phyloP scores from a whole-genome alignment of 37 sponge, comb jelly and placozoan species.

The Chondrilla cf. caribensis region DNA sequence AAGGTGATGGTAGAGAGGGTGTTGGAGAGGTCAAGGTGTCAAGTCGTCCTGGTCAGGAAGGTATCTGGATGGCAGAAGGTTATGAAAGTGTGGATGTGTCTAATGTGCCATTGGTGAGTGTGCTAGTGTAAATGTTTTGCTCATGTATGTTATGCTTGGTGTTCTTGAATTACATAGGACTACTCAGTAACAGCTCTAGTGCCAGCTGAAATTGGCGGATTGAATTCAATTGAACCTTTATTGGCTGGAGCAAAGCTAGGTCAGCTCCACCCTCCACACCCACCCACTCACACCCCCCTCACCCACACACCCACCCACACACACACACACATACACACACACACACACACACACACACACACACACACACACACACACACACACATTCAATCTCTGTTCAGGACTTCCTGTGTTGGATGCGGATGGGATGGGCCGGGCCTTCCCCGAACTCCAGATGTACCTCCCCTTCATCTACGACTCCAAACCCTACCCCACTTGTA shows the following conservation, averaged over 20 bases:
- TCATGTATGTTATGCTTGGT: neutral
- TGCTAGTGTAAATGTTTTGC: neutral
- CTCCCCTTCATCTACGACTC: conserved; percentile 65
- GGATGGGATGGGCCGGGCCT: conserved; percentile 90
- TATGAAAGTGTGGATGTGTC: neutral
- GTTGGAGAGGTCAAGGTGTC: neutral
- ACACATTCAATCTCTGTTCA: neutral
- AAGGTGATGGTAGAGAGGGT: conserved; percentile 17
- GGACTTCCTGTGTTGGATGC: conserved; percentile 77
- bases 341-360: neutral
- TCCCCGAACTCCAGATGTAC: conserved; percentile 91
- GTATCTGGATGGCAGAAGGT: conserved; percentile 14
- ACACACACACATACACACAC: neutral
- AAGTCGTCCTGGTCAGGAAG: neutral
- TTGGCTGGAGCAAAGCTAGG: conserved; percentile 53
- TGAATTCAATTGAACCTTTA: conserved; percentile 75
- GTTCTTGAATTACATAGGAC: conserved; percentile 20
- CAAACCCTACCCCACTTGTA: conserved; percentile 41
- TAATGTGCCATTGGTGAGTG: conserved; percentile 4
- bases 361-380: conserved; percentile 17
- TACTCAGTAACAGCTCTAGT: conserved; percentile 50
- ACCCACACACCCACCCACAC: neutral
- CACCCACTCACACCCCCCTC: neutral
- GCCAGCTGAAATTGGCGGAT: conserved; percentile 71
- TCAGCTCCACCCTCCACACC: neutral